Evolutionary conservation across 1,140 invertebrate species (phyloP), one percentile per base, ranked within the genome.

Genomic region (Meloidogyne floridensis): DNA sequence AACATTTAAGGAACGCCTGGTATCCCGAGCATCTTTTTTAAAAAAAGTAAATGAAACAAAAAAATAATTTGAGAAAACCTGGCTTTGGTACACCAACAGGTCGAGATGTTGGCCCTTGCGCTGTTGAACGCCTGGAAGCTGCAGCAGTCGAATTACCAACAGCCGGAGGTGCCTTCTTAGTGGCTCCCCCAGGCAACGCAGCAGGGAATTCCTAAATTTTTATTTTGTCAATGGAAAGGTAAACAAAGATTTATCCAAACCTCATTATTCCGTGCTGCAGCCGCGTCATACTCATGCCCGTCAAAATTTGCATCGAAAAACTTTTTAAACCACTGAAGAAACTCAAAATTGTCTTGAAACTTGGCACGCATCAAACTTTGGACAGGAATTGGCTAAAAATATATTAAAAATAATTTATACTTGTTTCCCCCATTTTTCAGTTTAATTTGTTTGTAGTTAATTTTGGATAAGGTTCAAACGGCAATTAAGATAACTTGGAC

Each of bases 251-350:
- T 47, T 4, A 43, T 42, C 5, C 51, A 32, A 20, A 91, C 92
- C 91, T 95, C 92, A 77, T 94, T 94, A 83, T 93, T 93, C 82
- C 97, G 93, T 69, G 94, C 95, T 84, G 94, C 94, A 75, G 94
- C 91, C 69, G 95, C 94, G 91, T 98, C 94, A 91, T 99, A 99
- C 80, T 95, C 94, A 85, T 94, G 93, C 77, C 96, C 96, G 90
- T 97, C 95, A 92, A 97, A 98, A 92, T 99, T 99, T 75, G 96
- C 96, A 93, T 99, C 97, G 92, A 98, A 99, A 92, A 99, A 98
- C 90, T 98, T 98, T 93, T 98, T 98, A 92, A 99, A 86, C 97
- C 97, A 99, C 93, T 99, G 97, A 83, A 99, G 94, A 93, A 99
- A 99, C 92, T 99, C 97, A 93, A 99, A 99, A 92, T 99, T 88